Percentiles rank a stretch among this genome's conserved stretches.
Evolutionary conservation across 2,113 vertebrate species (phyloP).

Genomic region (Mesembrinibis cayennensis): DNA sequence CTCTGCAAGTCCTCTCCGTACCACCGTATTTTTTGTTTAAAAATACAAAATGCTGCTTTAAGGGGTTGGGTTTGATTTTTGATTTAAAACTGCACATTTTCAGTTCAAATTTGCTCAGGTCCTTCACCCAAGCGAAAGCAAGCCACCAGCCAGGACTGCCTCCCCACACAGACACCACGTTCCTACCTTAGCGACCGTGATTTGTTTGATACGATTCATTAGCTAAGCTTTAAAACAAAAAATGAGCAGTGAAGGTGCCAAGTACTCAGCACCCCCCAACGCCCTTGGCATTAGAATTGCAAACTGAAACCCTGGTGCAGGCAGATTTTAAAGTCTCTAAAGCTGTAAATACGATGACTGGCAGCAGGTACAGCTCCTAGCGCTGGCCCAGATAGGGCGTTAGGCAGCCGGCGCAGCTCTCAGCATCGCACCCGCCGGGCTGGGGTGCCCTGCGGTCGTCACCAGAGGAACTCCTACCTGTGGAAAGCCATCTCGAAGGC

Average conservation of each 20-base stretch:
- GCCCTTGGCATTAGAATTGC: fast-evolving
- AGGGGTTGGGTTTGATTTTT: not conserved
- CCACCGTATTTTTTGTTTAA: not conserved
- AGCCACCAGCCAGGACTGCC: not conserved
- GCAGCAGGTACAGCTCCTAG: not conserved
- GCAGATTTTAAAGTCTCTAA: not conserved
- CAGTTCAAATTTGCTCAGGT: not conserved
- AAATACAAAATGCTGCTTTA: not conserved
- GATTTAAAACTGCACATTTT: not conserved
- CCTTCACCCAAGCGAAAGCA: not conserved
- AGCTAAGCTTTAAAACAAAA: not conserved
- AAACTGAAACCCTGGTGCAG: not conserved
- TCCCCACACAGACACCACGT: not conserved
- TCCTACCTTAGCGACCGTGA: not conserved
- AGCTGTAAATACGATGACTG: not conserved
- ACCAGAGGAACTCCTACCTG: not conserved
- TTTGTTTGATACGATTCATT: not conserved
- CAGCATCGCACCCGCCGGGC: fast-evolving
- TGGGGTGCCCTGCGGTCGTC: not conserved
- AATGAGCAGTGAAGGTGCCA: not conserved
- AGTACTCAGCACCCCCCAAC: not conserved
- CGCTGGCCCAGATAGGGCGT: not conserved
- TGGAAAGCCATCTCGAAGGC: not conserved
- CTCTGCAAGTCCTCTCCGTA: not conserved
- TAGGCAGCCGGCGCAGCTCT: not conserved